phyloP scores from a whole-genome alignment of 2,888 invertebrate species.

The Caenorhabditis macrosperma region DNA sequence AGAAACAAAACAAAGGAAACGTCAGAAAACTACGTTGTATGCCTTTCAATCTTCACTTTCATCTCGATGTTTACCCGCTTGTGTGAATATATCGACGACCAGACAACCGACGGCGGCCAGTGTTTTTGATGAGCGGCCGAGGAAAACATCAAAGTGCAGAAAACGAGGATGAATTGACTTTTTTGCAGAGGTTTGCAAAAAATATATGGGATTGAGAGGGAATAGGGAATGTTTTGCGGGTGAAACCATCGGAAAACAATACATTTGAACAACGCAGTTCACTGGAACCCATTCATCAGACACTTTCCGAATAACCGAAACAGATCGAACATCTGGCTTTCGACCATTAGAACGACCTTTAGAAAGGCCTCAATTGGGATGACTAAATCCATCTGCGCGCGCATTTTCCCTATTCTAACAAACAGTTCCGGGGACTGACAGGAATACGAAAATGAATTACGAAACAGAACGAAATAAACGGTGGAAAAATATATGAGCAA shows the following conservation, averaged over 20 bases:
- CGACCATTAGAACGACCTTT: background rate
- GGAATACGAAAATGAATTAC: too few relatives aligned
- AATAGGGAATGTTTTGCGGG: background rate
- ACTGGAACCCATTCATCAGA: background rate
- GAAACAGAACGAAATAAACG: too few relatives aligned
- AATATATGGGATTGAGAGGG: background rate
- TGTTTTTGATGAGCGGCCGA: background rate
- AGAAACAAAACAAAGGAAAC: background rate
- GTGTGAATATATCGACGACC: slow-evolving; percentile 3
- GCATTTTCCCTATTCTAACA: background rate
- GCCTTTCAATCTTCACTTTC: background rate
- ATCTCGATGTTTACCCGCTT: background rate
- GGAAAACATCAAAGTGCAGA: slow-evolving; percentile 6
- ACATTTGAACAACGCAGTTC: background rate
- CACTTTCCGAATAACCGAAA: background rate
- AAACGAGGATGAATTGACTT: background rate
- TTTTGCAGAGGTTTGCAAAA: background rate
- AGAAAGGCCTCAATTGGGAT: background rate
- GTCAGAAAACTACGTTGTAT: background rate
- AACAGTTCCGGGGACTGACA: background rate
- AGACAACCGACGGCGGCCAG: background rate
- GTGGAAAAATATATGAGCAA: too few relatives aligned
- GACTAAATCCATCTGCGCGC: background rate
- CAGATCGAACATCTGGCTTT: background rate
- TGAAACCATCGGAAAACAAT: background rate